Evolutionary conservation across 53 echinoderm and acorn worm genomes (phyloP), one percentile per base, ranked within the genome.

Genomic region (Arbacia lixula): DNA sequence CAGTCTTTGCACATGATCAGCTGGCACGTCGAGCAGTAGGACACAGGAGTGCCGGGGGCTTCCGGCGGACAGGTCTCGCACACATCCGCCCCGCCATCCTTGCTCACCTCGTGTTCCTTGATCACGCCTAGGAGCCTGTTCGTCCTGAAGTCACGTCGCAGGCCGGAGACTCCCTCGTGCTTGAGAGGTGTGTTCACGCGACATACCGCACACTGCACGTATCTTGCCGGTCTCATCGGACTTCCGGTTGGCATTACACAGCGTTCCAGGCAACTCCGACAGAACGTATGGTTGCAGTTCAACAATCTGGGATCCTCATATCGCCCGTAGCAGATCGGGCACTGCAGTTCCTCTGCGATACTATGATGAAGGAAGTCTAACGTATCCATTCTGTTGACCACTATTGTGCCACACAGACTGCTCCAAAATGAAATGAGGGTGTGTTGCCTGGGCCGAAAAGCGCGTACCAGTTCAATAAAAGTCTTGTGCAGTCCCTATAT

Each of bases 1-100:
- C 76, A 76, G 5, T 54, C 54, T 36, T 34, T 34, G 27, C 76
- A 76, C 55, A 76, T 54, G 35, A 55, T 24, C n/a, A 76, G 52
- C 6, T 19, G 27, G 56, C 76, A 76, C 1, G 52, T 33, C 4
- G 56, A 55, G 36, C 76, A 76, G 49, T 35, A 76, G 19, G 35
- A 22, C 2, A 3, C 16, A 4, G 35, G 34, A 4, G n/a, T n/a
- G 16, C 17, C 21, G 1, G 76, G 54, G 2, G 6, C 35, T 0
- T 76, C 55, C 11, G 54, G 19, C 1, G 76, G 76, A 55, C 76
- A 76, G 0, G 35, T 55, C 56, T 31, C 35, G 56, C 76, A 76
- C 34, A 39, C 31, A 10, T 76, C 76, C 53, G 30, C 19, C 17
- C 76, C 35, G 8, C 34, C 54, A 4, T 32, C 33, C 22, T 22